A percentile compares a stretch with the other conserved stretches of the same genome.
These are phyloP conservation scores for Harpalus rufipes DNA, from an alignment of 2,888 invertebrate genomes.

Conservation along the genomic window DNA sequence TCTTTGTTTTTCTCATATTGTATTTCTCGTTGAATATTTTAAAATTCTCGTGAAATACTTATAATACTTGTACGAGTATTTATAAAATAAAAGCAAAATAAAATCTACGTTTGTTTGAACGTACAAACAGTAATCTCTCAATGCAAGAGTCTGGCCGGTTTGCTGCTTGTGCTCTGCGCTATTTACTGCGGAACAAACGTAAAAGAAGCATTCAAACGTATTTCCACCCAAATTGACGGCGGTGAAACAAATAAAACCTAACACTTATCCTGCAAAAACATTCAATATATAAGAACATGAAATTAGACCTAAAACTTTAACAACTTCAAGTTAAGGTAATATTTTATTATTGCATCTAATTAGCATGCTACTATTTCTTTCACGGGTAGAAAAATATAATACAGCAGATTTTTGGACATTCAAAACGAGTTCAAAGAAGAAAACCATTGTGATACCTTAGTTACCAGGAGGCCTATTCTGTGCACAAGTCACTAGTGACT, in stretches of 20 bases:
- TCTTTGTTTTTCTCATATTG: background rate
- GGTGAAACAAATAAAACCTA: slow-evolving; percentile 31
- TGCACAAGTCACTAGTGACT: too few relatives aligned
- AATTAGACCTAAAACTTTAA: too few relatives aligned
- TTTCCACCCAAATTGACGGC: slow-evolving; percentile 35
- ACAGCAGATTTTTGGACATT: too few relatives aligned
- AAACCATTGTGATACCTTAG: too few relatives aligned
- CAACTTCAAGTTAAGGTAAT: too few relatives aligned
- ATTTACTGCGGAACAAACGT: slow-evolving; percentile 38
- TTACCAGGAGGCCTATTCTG: too few relatives aligned
- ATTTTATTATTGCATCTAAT: too few relatives aligned
- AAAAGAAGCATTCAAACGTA: slow-evolving; percentile 39
- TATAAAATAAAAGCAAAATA: slow-evolving; percentile 14
- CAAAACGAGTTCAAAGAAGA: too few relatives aligned
- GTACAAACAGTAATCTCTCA: slow-evolving; percentile 43
- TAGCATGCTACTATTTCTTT: too few relatives aligned
- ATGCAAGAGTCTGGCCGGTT: slow-evolving; percentile 16
- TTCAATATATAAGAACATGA: slow-evolving; percentile 15
- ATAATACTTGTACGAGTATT: slow-evolving; percentile 31
- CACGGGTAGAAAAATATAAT: too few relatives aligned
- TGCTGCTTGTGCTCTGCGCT: background rate
- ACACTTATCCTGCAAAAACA: slow-evolving; percentile 18
- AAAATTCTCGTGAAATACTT: slow-evolving; percentile 20
- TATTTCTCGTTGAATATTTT: slow-evolving; percentile 20
- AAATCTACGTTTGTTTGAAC: slow-evolving; percentile 18